These are phyloP conservation scores for Xiphydria camelus DNA, from an alignment of 2,888 invertebrate species.

Conservation along the genomic window DNA sequence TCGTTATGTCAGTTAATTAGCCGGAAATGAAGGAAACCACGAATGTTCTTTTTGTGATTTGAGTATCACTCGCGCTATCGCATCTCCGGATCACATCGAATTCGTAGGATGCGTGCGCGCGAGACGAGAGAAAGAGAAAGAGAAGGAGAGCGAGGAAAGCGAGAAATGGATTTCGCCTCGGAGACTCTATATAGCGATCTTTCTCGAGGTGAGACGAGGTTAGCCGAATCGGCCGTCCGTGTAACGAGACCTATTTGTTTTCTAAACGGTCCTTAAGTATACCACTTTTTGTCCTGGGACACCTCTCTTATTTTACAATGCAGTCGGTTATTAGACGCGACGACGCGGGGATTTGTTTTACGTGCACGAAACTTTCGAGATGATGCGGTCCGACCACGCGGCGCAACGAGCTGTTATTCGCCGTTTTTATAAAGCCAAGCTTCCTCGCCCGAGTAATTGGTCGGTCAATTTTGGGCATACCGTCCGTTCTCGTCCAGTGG, in stretches of 20 bases:
- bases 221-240: not conserved
- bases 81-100: not conserved
- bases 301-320: not conserved
- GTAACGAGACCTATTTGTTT: constrained; percentile 1
- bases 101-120: no score
- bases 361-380: not conserved
- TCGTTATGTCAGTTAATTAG: no score
- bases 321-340: not conserved
- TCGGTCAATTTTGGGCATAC: not conserved
- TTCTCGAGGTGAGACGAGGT: no score
- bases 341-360: not conserved
- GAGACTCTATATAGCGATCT: no score
- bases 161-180: no score
- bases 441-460: not conserved
- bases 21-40: no score
- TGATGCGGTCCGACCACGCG: not conserved
- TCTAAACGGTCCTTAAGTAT: constrained; percentile 2
- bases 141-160: no score
- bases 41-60: no score
- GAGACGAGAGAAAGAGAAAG: no score
- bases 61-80: no score
- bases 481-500: no score
- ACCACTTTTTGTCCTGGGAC: constrained; percentile 2
- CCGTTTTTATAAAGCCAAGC: not conserved
- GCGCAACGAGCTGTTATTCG: not conserved